Evolutionary conservation across 2,888 invertebrate species (phyloP), one percentile per base, ranked within the genome.

Genomic region (Euzetes globulus): DNA sequence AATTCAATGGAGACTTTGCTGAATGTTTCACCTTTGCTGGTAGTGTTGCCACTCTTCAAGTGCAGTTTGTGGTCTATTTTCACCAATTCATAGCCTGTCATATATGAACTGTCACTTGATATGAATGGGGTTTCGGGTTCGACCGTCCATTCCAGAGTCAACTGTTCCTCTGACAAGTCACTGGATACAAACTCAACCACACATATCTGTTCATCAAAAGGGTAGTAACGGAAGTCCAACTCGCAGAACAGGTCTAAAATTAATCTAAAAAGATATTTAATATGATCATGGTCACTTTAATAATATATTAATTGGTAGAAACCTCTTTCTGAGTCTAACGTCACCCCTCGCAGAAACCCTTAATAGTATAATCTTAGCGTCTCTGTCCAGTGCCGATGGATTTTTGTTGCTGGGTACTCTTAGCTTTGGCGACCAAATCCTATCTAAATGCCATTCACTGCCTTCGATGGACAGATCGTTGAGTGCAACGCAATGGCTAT

Each of bases 191-290:
- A 86, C 76, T 88, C 87, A 80, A 92, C 87, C 19, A 90, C 88
- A 81, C 92, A 93, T 33, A 87, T 87, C 82, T 93, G 92, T 73
- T 89, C 88, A 81, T 93, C 92, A 80, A 93, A 92, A 0, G 92
- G 92, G 80, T 92, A 93, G 81, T 92, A 92, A 81, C 91, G 88
- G 77, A 93, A 84, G 80, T 91, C 88, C 87, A 93, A 90, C 86
- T 91, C 90, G 80, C 92, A 93, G 79, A 91, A 25, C n/a, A 74
- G 25, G 25, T 70, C 52, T 22, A 70, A 25, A 25, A 68, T 71
- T 29, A 37, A 15, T 45, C 73, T 73, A 19, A 37, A 74, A 41
- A 73, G 1, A 47, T 37, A 47, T n/a, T 13, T 13, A 73, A 73
- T 41, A 41, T 33, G 19, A 19, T 90, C 0, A 92, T n/a, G n/a